Conservation (phyloP, 2,113 vertebrate genomes). For the Syngnathoides biaculeatus region DNA sequence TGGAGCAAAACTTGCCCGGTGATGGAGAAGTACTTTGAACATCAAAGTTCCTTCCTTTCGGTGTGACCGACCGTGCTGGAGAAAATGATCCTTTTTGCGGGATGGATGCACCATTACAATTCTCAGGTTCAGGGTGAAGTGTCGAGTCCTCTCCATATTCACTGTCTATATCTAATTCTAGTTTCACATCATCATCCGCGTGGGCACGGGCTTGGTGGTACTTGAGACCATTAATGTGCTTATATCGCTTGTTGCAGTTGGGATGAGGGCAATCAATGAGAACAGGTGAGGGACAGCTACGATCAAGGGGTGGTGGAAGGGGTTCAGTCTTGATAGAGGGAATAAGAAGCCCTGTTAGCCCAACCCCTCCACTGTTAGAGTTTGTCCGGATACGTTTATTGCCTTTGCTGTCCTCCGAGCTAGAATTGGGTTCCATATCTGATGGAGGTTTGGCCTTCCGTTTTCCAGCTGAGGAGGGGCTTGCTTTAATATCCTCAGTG, state of each 20-base stretch:
- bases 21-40: slow-evolving; percentile 91
- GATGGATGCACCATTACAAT: slow-evolving; percentile 84
- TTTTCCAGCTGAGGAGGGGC: slow-evolving; percentile 89
- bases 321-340: slow-evolving; percentile 83
- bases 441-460: slow-evolving; percentile 93
- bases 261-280: slow-evolving; percentile 98
- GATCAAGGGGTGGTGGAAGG: slow-evolving; percentile 78
- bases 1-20: slow-evolving; percentile 86
- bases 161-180: slow-evolving; percentile 89
- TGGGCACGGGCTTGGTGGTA: slow-evolving; percentile 98
- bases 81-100: slow-evolving; percentile 94
- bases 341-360: slow-evolving; percentile 61
- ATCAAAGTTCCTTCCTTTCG: slow-evolving; percentile 91
- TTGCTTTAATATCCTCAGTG: slow-evolving; percentile 90
- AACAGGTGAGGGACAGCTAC: slow-evolving; percentile 91
- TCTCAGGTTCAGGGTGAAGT: slow-evolving; percentile 82
- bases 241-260: slow-evolving; percentile 99
- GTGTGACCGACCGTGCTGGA: slow-evolving; percentile 89
- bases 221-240: slow-evolving; percentile 98
- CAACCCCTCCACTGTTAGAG: slow-evolving; percentile 73
- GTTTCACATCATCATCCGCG: slow-evolving; percentile 91
- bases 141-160: slow-evolving; percentile 90
- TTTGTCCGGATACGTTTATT: slow-evolving; percentile 97
- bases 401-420: slow-evolving; percentile 96
- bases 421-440: slow-evolving; percentile 98